Base-by-base conservation (phyloP, 2,113 vertebrate genomes). In the Hypomesus transpacificus region DNA sequence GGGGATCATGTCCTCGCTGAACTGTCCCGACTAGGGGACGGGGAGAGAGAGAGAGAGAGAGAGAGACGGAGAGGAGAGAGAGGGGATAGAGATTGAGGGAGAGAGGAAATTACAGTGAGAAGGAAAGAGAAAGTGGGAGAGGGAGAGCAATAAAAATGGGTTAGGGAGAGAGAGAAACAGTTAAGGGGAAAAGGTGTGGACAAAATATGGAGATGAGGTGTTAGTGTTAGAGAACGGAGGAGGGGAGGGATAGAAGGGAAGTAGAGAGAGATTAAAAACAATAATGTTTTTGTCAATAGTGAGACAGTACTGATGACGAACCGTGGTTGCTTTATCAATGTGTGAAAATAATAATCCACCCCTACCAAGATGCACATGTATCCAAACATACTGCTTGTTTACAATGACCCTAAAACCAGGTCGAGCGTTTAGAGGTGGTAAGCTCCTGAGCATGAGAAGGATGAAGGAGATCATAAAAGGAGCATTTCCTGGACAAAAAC, bases 1-100 rank as follows among this genome's bases (percentile, higher is more conserved):
- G 0, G 95, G 95, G 65, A 96, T 96, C 95, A 95, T 96, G 86
- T 96, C 95, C 79, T 96, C 95, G 0, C 94, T 96, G 91, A 95
- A 96, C 88, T 96, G 95, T 13, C 95, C 94, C 7, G 94, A 96
- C 95, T 96, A 80, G 22, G 80, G 78, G 24, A 65, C n/a, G 39
- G 1, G 17, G 8, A 52, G 1, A 22, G 16, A 66, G 78, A 77
- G 24, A 65, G 22, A 24, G 1, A n/a, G 8, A 52, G 1, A 22
- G 39, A 24, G 57, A 56, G 14, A 73, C 13, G 50, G 64, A 66
- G 62, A 26, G 28, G 59, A 26, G 26, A 24, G 26, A 24, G 14
- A 16, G 22, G 1, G 22, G 22, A n/a, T 57, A 20, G 68, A 59
- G 53, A 22, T n/a, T 28, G 58, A 31, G 58, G 50, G 34, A 39